These are phyloP conservation scores for Pseudopodoces humilis DNA, from an alignment of 2,113 vertebrate species.

Conservation along the genomic window DNA sequence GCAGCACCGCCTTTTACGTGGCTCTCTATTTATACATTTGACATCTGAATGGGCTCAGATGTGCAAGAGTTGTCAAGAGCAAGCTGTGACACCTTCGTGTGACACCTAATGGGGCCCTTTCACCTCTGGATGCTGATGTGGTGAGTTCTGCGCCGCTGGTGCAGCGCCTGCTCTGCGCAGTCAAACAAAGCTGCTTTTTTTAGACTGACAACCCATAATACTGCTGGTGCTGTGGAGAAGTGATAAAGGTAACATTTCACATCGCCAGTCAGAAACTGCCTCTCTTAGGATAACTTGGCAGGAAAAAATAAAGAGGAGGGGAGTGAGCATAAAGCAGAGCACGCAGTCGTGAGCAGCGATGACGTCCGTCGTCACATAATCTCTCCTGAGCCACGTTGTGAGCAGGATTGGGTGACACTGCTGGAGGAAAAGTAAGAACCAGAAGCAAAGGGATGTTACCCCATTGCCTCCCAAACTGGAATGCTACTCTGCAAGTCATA, in stretches of 20 bases:
- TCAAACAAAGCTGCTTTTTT: slow-evolving; percentile 61
- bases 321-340: slow-evolving; percentile 10
- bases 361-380: slow-evolving; percentile 43
- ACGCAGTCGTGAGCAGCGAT: slow-evolving; percentile 12
- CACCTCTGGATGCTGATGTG: slow-evolving; percentile 17
- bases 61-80: not conserved
- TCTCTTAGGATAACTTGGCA: slow-evolving; percentile 57
- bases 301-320: not conserved
- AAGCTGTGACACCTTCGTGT: not conserved
- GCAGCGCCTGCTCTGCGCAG: not conserved
- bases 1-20: not conserved
- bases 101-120: slow-evolving; percentile 1
- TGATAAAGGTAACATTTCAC: slow-evolving; percentile 35
- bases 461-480: not conserved
- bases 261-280: slow-evolving; percentile 35
- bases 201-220: slow-evolving; percentile 43
- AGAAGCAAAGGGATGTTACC: not conserved
- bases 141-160: not conserved
- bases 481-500: not conserved
- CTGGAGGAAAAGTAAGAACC: slow-evolving; percentile 1
- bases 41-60: not conserved
- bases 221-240: slow-evolving; percentile 16
- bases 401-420: slow-evolving; percentile 22
- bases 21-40: slow-evolving; percentile 12
- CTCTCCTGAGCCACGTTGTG: slow-evolving; percentile 16